Percentiles rank a stretch among this genome's conserved stretches.
These are phyloP conservation scores for Galleria mellonella DNA, from an alignment of 1,140 invertebrate species.

Conservation along the genomic window DNA sequence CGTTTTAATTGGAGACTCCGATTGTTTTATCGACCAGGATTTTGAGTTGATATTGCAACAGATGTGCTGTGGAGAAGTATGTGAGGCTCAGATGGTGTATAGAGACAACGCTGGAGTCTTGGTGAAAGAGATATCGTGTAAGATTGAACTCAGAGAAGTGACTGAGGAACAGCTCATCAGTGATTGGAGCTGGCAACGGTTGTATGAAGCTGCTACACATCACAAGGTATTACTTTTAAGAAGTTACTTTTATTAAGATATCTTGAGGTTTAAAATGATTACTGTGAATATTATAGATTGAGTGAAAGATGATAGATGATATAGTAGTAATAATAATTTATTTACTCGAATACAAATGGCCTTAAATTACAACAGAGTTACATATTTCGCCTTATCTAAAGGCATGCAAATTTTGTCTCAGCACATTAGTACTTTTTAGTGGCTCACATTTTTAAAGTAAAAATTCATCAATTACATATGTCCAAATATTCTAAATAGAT, in stretches of 20 bases:
- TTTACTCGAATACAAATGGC: too few species aligned
- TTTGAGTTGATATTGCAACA: conserved; percentile 52
- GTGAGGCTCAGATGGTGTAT: conserved; percentile 37
- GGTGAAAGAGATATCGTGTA: conserved; percentile 41
- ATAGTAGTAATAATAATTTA: too few species aligned
- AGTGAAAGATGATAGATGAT: too few species aligned
- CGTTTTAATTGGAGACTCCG: conserved; percentile 53
- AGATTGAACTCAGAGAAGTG: conserved; percentile 43
- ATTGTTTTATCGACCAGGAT: conserved; percentile 53
- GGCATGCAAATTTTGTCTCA: too few species aligned
- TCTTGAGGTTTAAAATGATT: too few species aligned
- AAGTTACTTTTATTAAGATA: neutral
- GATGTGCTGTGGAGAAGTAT: conserved; percentile 52
- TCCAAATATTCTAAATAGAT: too few species aligned
- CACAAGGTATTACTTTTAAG: conserved; percentile 28
- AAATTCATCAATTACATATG: too few species aligned
- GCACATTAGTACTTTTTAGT: too few species aligned
- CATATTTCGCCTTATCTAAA: too few species aligned
- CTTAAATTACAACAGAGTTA: too few species aligned
- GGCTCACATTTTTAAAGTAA: too few species aligned
- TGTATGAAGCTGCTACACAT: conserved; percentile 44
- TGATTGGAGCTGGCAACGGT: conserved; percentile 54
- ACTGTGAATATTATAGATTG: too few species aligned
- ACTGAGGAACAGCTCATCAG: conserved; percentile 58
- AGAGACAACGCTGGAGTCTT: conserved; percentile 31